A percentile compares a stretch with the other conserved stretches of the same genome.
Evolutionary conservation across 2,113 vertebrate species (phyloP).

Genomic region (Pachypanchax playfairii): DNA sequence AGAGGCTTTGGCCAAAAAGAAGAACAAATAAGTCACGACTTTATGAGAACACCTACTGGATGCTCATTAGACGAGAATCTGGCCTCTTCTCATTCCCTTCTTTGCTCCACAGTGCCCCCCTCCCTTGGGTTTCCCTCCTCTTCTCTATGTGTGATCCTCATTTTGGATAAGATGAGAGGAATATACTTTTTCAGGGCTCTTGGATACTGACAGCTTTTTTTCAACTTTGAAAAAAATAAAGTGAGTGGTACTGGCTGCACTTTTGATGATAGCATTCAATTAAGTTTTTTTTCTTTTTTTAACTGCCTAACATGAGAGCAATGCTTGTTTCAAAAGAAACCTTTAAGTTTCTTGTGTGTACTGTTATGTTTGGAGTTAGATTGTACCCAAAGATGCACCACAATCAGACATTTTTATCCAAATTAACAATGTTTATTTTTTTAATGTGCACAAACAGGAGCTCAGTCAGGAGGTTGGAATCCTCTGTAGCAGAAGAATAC

Average conservation of each 20-base stretch:
- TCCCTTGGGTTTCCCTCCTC: conserved; percentile 9
- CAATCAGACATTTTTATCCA: no score
- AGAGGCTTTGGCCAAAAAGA: conserved; percentile 53
- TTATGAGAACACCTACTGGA: conserved; percentile 69
- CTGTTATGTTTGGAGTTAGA: no score
- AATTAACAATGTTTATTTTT: no score
- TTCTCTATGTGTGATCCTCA: conserved; percentile 35
- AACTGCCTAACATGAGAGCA: conserved; percentile 43
- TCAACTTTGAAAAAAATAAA: conserved; percentile 45
- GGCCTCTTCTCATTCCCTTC: conserved; percentile 36
- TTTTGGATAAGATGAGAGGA: conserved; percentile 47
- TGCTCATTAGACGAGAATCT: conserved; percentile 73
- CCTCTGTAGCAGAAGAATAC: no score
- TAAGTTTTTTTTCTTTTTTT: conserved; percentile 31
- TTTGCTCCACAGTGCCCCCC: neutral
- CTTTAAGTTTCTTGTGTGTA: conserved; percentile 15
- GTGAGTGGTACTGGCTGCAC: conserved; percentile 51
- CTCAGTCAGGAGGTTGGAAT: no score
- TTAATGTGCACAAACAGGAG: no score
- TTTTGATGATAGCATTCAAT: conserved; percentile 67
- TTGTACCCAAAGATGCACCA: no score
- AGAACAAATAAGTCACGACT: conserved; percentile 82
- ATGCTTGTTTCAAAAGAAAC: conserved; percentile 31
- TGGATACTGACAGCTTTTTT: conserved; percentile 49
- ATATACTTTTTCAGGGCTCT: conserved; percentile 35